Base-by-base conservation (phyloP, 2,113 vertebrate genomes). In the Osmerus eperlanus region DNA sequence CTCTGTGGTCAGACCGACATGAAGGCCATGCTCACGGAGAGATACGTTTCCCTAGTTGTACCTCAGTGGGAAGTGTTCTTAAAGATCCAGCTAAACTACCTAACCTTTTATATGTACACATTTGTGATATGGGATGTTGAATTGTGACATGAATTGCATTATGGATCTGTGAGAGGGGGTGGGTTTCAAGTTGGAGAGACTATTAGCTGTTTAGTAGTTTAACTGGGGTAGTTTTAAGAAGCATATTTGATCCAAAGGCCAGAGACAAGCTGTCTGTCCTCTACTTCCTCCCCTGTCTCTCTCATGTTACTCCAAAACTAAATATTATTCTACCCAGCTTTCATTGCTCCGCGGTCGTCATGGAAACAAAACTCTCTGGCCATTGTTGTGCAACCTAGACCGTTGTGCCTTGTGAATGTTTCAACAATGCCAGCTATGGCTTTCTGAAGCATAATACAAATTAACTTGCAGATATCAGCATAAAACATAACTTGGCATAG, bases 321-420 rank as follows among this genome's bases (percentile, higher is more conserved):
- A 58, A 70, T 68, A 29, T 71, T 76, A 70, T 68, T 72, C 72
- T 32, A n/a, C 52, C 11, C 28, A n/a, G 1, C n/a, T 7, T 69
- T 28, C 53, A 78, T 78, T 53, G n/a, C 23, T 66, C 55, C 51
- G 71, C 32, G 0, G 71, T 77, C 29, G 73, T 66, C 76, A 79
- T 83, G 80, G 81, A 76, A 82, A 83, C 80, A 0, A 23, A 19
- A 71, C 59, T 55, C 70, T 76, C n/a, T 76, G 47, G 64, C 56
- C 77, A 73, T 80, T 76, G 74, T 73, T 51, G 8, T 28, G 56
- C 73, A 77, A 80, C 82, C 69, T 80, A 4, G 71, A 18, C 15
- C 16, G n/a, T 4, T 56, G 55, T 56, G 4, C 15, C 18, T 6
- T 19, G n/a, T 56, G 15, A 2, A 56, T 16, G 55, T 19, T 18